A percentile compares a stretch with the other conserved stretches of the same genome.
Evolutionary conservation across 2,888 invertebrate genomes (phyloP).

Genomic region (Andrena haemorrhoa): DNA sequence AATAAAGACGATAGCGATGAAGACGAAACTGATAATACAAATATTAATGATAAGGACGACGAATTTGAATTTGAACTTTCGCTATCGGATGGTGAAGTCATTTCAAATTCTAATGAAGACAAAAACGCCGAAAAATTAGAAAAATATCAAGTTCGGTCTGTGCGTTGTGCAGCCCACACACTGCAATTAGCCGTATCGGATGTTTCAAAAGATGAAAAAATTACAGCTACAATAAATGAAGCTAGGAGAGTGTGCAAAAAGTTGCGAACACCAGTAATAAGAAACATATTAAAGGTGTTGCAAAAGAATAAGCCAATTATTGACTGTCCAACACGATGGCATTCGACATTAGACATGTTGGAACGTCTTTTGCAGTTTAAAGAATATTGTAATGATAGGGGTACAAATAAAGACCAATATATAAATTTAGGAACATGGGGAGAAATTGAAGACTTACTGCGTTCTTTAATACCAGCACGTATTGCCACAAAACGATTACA

Average conservation of each 20-base stretch:
- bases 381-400: not conserved
- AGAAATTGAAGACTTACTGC: not conserved
- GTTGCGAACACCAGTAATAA: no score
- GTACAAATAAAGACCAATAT: slow-evolving; percentile 2
- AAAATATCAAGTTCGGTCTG: no score
- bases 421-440: not conserved
- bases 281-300: no score
- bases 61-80: no score
- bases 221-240: slow-evolving; percentile 5
- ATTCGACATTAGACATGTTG: not conserved
- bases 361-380: slow-evolving; percentile 7
- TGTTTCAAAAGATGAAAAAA: slow-evolving; percentile 8
- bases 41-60: no score
- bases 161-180: no score
- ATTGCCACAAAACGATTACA: not conserved
- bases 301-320: not conserved
- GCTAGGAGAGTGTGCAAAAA: slow-evolving; percentile 12
- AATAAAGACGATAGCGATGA: no score
- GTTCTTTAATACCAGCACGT: slow-evolving; percentile 8
- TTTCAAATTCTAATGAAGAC: not conserved
- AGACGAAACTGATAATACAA: no score
- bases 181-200: not conserved
- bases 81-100: no score
- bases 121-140: no score
- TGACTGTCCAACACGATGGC: slow-evolving; percentile 1